Evolutionary conservation across 2,113 vertebrate species (phyloP).

Genomic region (Oryzias javanicus): DNA sequence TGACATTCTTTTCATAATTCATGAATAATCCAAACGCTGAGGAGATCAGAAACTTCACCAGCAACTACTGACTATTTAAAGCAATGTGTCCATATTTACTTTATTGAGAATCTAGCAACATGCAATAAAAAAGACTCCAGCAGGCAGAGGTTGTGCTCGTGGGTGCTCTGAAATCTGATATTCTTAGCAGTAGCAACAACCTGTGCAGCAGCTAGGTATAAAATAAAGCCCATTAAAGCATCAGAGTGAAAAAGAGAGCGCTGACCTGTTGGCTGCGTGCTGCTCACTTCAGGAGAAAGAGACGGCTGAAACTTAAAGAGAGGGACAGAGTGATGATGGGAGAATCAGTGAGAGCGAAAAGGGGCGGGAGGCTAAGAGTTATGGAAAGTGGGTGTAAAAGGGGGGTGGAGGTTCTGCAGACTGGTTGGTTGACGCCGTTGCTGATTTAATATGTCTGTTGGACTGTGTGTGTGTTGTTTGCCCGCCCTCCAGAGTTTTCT

Average conservation of each 20-base stretch:
- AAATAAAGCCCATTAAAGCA: constrained; percentile 25
- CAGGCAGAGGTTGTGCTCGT: constrained; percentile 6
- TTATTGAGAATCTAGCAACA: background rate
- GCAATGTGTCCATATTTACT: background rate
- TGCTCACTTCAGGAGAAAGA: constrained; percentile 69
- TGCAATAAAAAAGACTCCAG: constrained; percentile 2
- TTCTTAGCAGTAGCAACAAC: constrained; percentile 11
- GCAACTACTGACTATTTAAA: constrained; percentile 2
- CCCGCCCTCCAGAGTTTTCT: background rate
- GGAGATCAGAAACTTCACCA: background rate
- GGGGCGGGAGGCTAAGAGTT: constrained; percentile 38
- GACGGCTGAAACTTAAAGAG: constrained; percentile 66
- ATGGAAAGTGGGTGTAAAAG: constrained; percentile 64
- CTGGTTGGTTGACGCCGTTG: constrained; percentile 47
- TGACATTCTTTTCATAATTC: constrained; percentile 51
- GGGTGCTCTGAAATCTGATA: constrained; percentile 8
- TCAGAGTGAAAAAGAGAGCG: constrained; percentile 51
- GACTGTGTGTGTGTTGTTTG: constrained; percentile 7
- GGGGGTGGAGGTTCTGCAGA: constrained; percentile 24
- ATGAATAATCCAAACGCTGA: constrained; percentile 16
- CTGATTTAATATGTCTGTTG: constrained; percentile 35
- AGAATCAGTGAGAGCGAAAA: constrained; percentile 30
- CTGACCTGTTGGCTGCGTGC: constrained; percentile 77
- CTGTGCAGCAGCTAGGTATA: constrained; percentile 14
- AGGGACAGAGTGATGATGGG: constrained; percentile 50